Conservation (phyloP, 1,140 invertebrate species). For the Cydia fagiglandana region DNA sequence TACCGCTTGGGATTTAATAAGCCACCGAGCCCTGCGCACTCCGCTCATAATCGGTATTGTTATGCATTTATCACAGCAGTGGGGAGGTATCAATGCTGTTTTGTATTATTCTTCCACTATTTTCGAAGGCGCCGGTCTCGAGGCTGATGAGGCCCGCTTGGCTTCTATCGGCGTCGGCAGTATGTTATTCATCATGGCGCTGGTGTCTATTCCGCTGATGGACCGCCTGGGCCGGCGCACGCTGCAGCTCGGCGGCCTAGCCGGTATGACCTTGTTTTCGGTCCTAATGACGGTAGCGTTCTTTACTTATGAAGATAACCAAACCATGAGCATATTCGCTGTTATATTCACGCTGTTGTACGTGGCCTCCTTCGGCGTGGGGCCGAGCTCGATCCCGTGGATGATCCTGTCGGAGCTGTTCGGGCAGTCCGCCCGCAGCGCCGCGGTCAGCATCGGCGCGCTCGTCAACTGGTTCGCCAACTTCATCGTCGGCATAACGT, state of each 20-base stretch:
- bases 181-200: conserved; percentile 95
- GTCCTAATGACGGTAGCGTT: conserved; percentile 92
- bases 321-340: conserved; percentile 82
- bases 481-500: conserved; percentile 94
- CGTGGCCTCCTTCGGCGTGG: conserved; percentile 96
- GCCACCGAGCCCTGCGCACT: conserved; percentile 86
- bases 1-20: conserved; percentile 89
- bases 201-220: conserved; percentile 96
- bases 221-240: conserved; percentile 93
- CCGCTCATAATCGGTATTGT: conserved; percentile 94
- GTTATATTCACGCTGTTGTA: conserved; percentile 93
- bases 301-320: conserved; percentile 79
- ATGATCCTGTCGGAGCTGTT: conserved; percentile 98
- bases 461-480: conserved; percentile 97
- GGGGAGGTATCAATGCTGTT: conserved; percentile 96
- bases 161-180: conserved; percentile 96
- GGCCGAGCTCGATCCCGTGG: conserved; percentile 97
- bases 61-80: conserved; percentile 96
- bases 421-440: conserved; percentile 94
- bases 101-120: conserved; percentile 95
- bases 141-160: conserved; percentile 85
- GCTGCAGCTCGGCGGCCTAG: conserved; percentile 91
- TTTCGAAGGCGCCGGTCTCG: conserved; percentile 89
- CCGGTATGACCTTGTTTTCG: conserved; percentile 95
- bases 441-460: conserved; percentile 96